Evolutionary conservation across 1,140 invertebrate species (phyloP), one percentile per base, ranked within the genome.

Genomic region (Argopecten irradians): DNA sequence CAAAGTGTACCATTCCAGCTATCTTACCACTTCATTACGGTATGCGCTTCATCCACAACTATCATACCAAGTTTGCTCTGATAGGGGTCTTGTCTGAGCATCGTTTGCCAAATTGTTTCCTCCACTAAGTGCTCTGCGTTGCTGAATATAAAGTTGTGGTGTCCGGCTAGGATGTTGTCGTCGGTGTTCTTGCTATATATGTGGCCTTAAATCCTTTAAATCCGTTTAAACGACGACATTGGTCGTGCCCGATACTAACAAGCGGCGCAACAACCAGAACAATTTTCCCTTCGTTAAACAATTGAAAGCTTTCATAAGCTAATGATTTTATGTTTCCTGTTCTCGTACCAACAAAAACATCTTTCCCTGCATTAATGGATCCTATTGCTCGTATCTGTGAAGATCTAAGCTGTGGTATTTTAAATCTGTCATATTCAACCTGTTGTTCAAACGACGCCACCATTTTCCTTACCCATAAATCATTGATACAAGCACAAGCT

Each of bases 31-130:
- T 86, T 55, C 34, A 89, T n/a, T 14, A 89, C 85, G 9, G 85
- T 89, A 43, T 89, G 85, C 28, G 85, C 88, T 16, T 89, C 85
- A 39, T 89, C 88, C 3, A 89, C 71, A 33, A 46, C 88, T 11
- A 89, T 83, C 32, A 83, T 33, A 36, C 32, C 41, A 22, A 89
- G 14, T 43, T 34, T 86, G 19, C 82, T 28, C 3, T 71, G 83
- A 19, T 85, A 88, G 2, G 32, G 13, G 3, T 35, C 19, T 13
- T 84, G 83, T 83, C 83, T 86, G 34, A 46, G 14, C 33, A 83
- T 33, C 34, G 86, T 39, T 22, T 84, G 36, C 88, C 88, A 89
- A 34, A 86, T 89, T 11, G 7, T 83, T 16, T 89, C 85, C 5
- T 71, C 88, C 16, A 89, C 19, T 8, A 89, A 32, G 5, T 8